These are phyloP conservation scores for Mythimna ferrago DNA, from an alignment of 2,888 invertebrate genomes.

Conservation along the genomic window DNA sequence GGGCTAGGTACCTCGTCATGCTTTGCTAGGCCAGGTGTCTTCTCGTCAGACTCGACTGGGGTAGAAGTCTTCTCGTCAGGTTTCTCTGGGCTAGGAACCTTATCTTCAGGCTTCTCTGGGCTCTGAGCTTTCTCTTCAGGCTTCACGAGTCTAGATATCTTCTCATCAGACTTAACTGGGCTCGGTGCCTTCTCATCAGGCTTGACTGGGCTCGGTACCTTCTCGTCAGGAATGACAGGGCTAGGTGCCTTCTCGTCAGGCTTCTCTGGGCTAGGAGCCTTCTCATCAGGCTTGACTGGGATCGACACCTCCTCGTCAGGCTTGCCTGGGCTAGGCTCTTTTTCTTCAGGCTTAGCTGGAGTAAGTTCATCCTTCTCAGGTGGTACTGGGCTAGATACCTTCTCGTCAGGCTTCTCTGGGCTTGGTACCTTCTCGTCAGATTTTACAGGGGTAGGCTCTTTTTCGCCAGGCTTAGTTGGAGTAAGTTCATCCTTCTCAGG, in stretches of 20 bases:
- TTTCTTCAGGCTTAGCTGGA: not conserved
- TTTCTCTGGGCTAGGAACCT: not conserved
- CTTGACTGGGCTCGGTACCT: not conserved
- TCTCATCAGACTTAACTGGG: not conserved
- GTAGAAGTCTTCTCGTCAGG: not conserved
- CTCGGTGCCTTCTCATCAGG: not conserved
- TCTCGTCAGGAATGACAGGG: not conserved
- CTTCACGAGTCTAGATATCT: not conserved
- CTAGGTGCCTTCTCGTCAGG: not conserved
- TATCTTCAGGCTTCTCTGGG: constrained; percentile 7
- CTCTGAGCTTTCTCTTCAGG: constrained; percentile 22
- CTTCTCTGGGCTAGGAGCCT: not conserved
- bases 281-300: constrained; percentile 1
- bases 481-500: constrained; percentile 26
- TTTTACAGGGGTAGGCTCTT: constrained; percentile 17
- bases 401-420: constrained; percentile 25
- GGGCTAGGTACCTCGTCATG: not conserved
- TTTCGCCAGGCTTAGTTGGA: constrained; percentile 9
- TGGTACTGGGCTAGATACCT: not conserved
- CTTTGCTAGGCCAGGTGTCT: not conserved
- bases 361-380: not conserved
- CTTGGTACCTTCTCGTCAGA: not conserved
- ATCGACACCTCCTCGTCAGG: not conserved
- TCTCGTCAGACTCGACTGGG: constrained; percentile 18
- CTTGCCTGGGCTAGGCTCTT: not conserved